Evolutionary conservation across 2,797 vertebrate genomes (phyloP), one percentile per base, ranked within the genome.

Genomic region (Austrolebias charrua): DNA sequence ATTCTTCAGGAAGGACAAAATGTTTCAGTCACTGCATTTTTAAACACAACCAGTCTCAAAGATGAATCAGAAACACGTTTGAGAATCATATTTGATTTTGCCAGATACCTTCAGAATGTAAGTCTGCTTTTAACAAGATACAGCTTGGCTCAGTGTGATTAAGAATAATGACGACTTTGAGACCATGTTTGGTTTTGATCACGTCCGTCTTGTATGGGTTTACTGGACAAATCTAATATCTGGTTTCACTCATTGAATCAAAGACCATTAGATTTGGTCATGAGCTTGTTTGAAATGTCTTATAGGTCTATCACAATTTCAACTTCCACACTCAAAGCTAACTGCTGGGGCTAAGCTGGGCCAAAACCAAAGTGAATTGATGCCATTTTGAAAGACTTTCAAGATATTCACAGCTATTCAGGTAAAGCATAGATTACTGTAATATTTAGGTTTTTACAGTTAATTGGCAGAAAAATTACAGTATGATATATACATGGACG

Each of bases 101-200:
- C 71, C 56, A 75, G 50, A 73, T 57, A 60, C 28, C 33, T n/a
- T 43, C 18, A 54, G 40, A 63, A n/a, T 78, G 33, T 6, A 69
- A 70, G 46, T 60, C 15, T 73, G 47, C 19, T 45, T 24, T 2
- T 66, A 72, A 69, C 16, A 10, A 54, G 74, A 64, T 59, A 9
- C 43, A 60, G 64, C 58, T 8, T 40, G 50, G 20, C 55, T 54
- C 48, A 28, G 42, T 63, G 38, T 5, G 0, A 47, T 65, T 44
- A 57, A 24, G 19, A 49, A 67, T 67, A 71, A 65, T 28, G 16
- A 49, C 60, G 18, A 67, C 33, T 42, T 63, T 74, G 44, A 29
- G 28, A 67, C 70, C 44, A 68, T 63, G 47, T 76, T 70, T 80
- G 65, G 69, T 71, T 80, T 71, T 49, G 56, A 61, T 69, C 12